Conservation (phyloP, 2,113 vertebrate species). For the Pelodiscus sinensis region DNA sequence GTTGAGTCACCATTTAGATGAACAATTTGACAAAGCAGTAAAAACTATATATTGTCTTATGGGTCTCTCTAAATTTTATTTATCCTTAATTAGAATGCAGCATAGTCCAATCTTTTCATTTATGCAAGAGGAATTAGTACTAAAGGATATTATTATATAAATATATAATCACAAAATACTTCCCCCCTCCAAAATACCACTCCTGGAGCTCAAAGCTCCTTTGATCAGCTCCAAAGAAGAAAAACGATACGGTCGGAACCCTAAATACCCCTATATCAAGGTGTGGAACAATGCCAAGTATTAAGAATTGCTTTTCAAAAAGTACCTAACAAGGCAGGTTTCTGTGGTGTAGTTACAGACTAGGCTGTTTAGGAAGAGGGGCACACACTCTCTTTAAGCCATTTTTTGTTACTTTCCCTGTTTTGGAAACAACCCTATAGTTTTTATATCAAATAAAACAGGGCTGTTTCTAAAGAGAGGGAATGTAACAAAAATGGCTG, state of each 20-base stretch:
- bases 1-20: neutral
- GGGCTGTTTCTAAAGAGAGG: neutral
- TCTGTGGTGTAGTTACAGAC: neutral
- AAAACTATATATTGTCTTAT: neutral
- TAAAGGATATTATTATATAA: neutral
- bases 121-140: neutral
- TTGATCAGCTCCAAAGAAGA: neutral
- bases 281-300: neutral
- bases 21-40: neutral
- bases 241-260: neutral
- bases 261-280: neutral
- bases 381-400: too few species aligned
- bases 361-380: neutral
- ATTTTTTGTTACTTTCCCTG: too few species aligned
- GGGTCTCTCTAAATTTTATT: neutral
- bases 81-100: neutral
- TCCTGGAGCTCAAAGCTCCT: neutral
- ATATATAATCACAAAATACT: neutral
- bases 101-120: neutral
- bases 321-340: neutral
- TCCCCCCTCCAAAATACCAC: neutral
- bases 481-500: neutral
- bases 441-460: too few species aligned
- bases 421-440: too few species aligned
- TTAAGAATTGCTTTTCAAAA: neutral